Percentiles rank a stretch among this genome's conserved stretches.
phyloP scores from a whole-genome alignment of 2,797 vertebrate species.

The Acropternis orthonyx region DNA sequence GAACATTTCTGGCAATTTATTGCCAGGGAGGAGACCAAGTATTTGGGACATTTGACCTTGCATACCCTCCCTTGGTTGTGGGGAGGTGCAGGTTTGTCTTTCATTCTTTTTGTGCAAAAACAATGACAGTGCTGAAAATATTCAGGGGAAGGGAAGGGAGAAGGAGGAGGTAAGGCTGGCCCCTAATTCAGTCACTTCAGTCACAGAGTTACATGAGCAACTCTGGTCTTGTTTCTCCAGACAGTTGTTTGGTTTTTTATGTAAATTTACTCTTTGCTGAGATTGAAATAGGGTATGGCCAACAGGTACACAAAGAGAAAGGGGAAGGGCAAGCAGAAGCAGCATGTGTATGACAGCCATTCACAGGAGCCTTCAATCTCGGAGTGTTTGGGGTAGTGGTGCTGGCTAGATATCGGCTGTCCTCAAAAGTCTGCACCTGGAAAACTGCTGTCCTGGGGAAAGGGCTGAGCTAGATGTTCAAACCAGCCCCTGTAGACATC shows the following conservation, averaged over 20 bases:
- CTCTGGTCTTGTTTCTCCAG: not conserved
- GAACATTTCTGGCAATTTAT: not conserved
- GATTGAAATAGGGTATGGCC: not conserved
- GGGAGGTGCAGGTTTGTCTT: not conserved
- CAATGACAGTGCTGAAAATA: not conserved
- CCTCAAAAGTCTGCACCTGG: not conserved
- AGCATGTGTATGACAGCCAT: not conserved
- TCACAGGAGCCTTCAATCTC: not conserved
- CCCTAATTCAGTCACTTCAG: not conserved
- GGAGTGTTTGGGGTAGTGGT: not conserved
- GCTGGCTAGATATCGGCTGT: not conserved
- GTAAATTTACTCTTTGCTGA: not conserved
- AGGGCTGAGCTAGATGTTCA: not conserved
- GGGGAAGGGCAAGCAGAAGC: not conserved
- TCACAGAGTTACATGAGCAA: not conserved
- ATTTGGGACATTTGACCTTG: not conserved
- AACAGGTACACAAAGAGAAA: rapidly evolving
- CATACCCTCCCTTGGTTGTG: not conserved
- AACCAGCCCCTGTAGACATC: not conserved
- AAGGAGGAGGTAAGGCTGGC: not conserved
- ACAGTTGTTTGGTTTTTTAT: not conserved
- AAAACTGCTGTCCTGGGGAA: not conserved
- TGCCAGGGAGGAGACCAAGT: not conserved
- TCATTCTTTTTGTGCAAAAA: not conserved
- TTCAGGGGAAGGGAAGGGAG: not conserved